These are phyloP conservation scores for Leucoma salicis DNA, from an alignment of 2,888 invertebrate species.

Conservation along the genomic window DNA sequence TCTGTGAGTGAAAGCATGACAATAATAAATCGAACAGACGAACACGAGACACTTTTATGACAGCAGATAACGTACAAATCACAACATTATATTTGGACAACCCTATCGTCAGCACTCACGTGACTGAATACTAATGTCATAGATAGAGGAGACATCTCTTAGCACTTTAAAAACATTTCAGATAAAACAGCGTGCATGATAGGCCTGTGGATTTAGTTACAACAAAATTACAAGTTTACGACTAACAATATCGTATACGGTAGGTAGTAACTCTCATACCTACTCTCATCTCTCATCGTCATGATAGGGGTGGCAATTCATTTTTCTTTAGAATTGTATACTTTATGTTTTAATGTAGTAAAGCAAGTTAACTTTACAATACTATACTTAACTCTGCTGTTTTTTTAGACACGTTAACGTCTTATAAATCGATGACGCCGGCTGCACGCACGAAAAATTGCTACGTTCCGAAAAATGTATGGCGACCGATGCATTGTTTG, in stretches of 20 bases:
- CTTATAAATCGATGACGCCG: no score
- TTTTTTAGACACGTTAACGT: no score
- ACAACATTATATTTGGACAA: constrained; percentile 60
- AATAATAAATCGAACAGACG: constrained; percentile 59
- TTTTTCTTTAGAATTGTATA: not conserved
- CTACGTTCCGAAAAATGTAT: no score
- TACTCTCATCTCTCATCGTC: constrained; percentile 40
- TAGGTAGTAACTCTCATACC: no score
- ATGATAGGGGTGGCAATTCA: constrained; percentile 33
- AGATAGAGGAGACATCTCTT: constrained; percentile 55
- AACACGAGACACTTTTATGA: constrained; percentile 67
- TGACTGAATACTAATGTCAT: constrained; percentile 35
- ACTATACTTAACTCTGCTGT: no score
- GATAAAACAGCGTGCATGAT: constrained; percentile 63
- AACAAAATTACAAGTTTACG: constrained; percentile 75
- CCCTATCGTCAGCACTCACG: constrained; percentile 35
- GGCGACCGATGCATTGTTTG: no score
- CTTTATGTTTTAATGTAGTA: no score
- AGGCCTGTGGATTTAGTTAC: constrained; percentile 65
- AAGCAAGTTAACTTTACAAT: no score
- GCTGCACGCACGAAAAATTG: no score
- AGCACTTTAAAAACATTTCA: constrained; percentile 72
- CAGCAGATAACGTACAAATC: constrained; percentile 61
- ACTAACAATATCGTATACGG: constrained; percentile 61
- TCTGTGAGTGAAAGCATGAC: constrained; percentile 38